A percentile compares a stretch with the other conserved stretches of the same genome.
Conservation (phyloP, 2,113 vertebrate genomes). For the Pseudopodoces humilis region DNA sequence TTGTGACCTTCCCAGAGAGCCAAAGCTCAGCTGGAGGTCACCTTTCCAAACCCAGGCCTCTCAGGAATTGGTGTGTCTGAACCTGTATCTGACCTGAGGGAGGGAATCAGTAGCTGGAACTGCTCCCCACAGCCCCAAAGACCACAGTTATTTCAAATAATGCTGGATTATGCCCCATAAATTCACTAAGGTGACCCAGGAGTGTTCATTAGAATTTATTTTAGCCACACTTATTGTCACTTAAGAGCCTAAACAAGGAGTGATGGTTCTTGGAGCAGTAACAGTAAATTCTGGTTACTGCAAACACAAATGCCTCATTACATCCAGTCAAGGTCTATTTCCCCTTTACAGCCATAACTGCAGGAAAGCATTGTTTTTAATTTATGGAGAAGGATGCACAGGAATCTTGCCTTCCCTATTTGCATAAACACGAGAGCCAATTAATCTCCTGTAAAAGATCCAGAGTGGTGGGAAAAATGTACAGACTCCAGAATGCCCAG, state of each 20-base stretch:
- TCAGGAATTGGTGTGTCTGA: neutral
- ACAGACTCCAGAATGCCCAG: neutral
- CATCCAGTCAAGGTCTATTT: conserved; percentile 69
- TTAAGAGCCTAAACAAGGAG: conserved; percentile 66
- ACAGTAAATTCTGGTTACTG: conserved; percentile 60
- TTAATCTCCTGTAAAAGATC: conserved; percentile 60
- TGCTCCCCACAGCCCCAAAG: neutral
- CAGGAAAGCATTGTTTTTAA: conserved; percentile 56
- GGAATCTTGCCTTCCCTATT: conserved; percentile 41
- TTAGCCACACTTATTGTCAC: conserved; percentile 66
- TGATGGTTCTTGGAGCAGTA: conserved; percentile 52
- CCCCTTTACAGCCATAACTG: conserved; percentile 36
- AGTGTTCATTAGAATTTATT: conserved; percentile 63
- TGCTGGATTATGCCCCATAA: conserved; percentile 31
- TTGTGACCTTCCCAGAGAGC: neutral
- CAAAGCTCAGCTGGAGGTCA: neutral
- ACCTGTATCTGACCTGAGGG: neutral
- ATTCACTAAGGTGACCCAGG: conserved; percentile 68
- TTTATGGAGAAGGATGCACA: conserved; percentile 52
- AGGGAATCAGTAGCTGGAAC: neutral
- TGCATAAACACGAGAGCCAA: conserved; percentile 36
- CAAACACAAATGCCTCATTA: conserved; percentile 70
- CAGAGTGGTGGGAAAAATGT: neutral
- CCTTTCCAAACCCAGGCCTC: neutral
- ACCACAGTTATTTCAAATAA: neutral